A percentile compares a stretch with the other conserved stretches of the same genome.
phyloP scores from a whole-genome alignment of 2,888 invertebrate species.

The Thelaira solivaga region DNA sequence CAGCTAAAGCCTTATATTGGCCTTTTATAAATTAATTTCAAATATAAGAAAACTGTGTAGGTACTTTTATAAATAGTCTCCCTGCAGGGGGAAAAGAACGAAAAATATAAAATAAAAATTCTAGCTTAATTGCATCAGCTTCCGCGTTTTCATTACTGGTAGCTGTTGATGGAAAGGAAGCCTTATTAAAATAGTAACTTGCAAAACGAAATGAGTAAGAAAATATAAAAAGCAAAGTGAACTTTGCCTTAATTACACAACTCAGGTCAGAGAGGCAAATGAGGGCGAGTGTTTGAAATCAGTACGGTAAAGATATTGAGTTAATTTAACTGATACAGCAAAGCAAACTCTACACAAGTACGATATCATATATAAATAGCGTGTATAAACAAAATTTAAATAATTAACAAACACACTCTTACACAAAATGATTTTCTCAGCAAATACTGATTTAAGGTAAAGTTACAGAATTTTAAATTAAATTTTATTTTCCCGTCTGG shows the following conservation, averaged over 20 bases:
- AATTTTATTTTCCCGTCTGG: background rate
- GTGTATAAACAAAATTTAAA: slow-evolving; percentile 20
- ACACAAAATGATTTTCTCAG: no score
- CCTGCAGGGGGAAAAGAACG: background rate
- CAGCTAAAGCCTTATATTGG: background rate
- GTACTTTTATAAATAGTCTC: background rate
- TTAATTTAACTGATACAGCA: background rate
- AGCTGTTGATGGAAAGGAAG: background rate
- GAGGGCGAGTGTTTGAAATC: background rate
- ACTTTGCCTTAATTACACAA: slow-evolving; percentile 37
- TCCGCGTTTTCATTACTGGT: slow-evolving; percentile 33
- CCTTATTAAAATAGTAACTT: background rate
- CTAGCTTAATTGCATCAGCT: slow-evolving; percentile 39
- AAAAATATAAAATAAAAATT: slow-evolving; percentile 37
- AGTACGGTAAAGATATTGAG: background rate
- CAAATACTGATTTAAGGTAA: background rate
- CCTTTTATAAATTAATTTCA: slow-evolving; percentile 36
- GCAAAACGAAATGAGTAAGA: background rate
- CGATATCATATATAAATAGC: no score
- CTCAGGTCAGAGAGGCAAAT: background rate
- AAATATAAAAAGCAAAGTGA: slow-evolving; percentile 25
- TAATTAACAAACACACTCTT: slow-evolving; percentile 16
- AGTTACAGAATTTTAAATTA: background rate
- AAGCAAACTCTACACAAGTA: background rate
- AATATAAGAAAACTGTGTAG: background rate